Evolutionary conservation across 92 coral and sea anemone species (phyloP).

Genomic region (Parazoanthus darwini): DNA sequence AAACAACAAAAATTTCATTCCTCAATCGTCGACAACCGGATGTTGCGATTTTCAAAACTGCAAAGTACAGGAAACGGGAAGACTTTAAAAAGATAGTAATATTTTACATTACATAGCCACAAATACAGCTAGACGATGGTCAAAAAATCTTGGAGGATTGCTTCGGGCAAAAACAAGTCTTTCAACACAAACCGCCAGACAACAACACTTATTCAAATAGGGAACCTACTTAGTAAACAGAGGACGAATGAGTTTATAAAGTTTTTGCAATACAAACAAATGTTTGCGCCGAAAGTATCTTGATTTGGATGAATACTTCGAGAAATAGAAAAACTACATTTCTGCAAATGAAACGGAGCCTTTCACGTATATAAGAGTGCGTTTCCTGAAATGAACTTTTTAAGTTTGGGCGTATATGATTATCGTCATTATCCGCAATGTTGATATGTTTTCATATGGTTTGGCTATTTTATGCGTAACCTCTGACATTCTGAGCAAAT

Average conservation of each 20-base stretch:
- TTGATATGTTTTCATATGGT: neutral
- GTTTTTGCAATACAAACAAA: neutral
- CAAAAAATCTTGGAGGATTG: neutral
- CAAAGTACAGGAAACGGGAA: neutral
- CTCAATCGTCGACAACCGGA: conserved; percentile 10
- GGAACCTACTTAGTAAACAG: neutral
- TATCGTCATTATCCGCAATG: neutral
- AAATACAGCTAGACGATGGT: neutral
- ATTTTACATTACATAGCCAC: neutral
- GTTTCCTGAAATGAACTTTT: neutral
- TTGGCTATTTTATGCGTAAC: neutral
- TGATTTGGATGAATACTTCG: neutral
- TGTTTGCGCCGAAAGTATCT: neutral
- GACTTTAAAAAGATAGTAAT: neutral
- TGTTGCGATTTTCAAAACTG: neutral
- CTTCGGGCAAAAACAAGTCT: neutral
- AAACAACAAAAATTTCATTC: neutral
- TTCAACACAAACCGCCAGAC: conserved; percentile 29
- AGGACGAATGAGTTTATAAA: no score
- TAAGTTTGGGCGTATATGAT: neutral
- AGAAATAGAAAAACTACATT: neutral
- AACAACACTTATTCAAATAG: neutral
- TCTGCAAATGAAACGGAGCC: neutral
- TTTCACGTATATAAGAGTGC: neutral
- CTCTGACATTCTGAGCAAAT: neutral